A percentile compares a stretch with the other conserved stretches of the same genome.
Evolutionary conservation across 2,888 invertebrate species (phyloP).

Genomic region (Galeruca laticollis): DNA sequence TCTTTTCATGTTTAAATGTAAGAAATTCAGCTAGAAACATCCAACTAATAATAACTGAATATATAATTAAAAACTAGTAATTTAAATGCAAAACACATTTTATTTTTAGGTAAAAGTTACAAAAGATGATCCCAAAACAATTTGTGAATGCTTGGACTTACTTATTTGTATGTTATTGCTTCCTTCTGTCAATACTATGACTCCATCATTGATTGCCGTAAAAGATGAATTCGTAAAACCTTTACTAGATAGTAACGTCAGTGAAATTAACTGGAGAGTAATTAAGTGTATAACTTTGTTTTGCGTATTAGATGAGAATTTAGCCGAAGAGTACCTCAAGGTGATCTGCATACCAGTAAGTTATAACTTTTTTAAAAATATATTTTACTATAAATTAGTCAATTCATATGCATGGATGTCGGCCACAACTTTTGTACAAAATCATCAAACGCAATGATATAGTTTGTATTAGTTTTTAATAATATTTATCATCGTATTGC

Average conservation of each 20-base stretch:
- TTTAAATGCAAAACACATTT: neutral
- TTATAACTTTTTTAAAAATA: conserved; percentile 14
- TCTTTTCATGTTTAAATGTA: too few species aligned
- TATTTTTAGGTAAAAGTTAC: conserved; percentile 33
- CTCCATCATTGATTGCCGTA: conserved; percentile 42
- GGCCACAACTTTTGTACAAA: too few species aligned
- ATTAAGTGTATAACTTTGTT: conserved; percentile 51
- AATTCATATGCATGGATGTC: neutral
- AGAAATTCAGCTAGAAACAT: too few species aligned
- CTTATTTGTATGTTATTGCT: conserved; percentile 49
- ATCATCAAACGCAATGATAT: too few species aligned
- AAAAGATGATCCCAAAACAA: conserved; percentile 50
- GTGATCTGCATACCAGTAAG: conserved; percentile 54
- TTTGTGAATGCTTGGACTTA: conserved; percentile 53
- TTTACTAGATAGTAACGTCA: conserved; percentile 42
- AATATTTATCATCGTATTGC: too few species aligned
- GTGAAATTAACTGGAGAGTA: conserved; percentile 52
- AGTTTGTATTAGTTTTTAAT: too few species aligned
- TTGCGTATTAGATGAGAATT: conserved; percentile 50
- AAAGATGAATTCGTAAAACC: conserved; percentile 54
- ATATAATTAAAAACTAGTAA: too few species aligned
- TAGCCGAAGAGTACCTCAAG: conserved; percentile 49
- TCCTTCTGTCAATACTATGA: conserved; percentile 36
- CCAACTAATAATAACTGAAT: too few species aligned
- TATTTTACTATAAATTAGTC: conserved; percentile 2